Evolutionary conservation across 2,113 vertebrate species (phyloP), one percentile per base, ranked within the genome.

Genomic region (Gasterosteus aculeatus): DNA sequence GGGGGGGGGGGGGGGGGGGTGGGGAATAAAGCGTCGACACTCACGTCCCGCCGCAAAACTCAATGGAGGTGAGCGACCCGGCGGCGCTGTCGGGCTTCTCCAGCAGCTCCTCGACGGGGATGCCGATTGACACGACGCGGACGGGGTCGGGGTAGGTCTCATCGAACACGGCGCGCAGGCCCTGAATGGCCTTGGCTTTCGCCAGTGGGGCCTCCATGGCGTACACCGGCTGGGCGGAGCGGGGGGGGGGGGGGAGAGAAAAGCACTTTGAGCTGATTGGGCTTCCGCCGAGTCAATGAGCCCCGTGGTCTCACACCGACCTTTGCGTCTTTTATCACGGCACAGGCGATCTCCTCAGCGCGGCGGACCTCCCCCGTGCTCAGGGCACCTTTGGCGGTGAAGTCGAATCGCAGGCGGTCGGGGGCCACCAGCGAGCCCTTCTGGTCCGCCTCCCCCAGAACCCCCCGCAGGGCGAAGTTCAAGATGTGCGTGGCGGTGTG

Each of bases 21-120:
- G n/a, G n/a, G n/a, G 22, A 67, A 29, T n/a, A n/a, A n/a, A 26
- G 16, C 7, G 4, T 39, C 11, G 11, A 29, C 9, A 97, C 98
- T 96, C 92, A 99, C 98, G 98, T 99, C 72, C 98, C 98, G 10
- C 98, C 97, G 0, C 98, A 99, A 88, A 99, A 99, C 89, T 99
- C 98, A 0, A 99, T 92, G 1, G 98, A 99, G 58, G 96, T 96
- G 41, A 97, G 71, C 4, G 96, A 96, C 4, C 98, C 98, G 0
- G 95, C 96, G 0, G 96, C 88, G 8, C 97, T 94, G 0, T 93
- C 95, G 14, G 98, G 98, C 82, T 98, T 97, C 0, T 93, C 93
- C 86, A 99, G 90, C 82, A 99, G 93, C 22, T 97, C 93, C 29
- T 95, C 94, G 18, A 99, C 96, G 0, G 97, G 96, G 44, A 97